These are phyloP conservation scores for Parasteatoda tepidariorum DNA, from an alignment of 1,140 invertebrate species.

Conservation along the genomic window DNA sequence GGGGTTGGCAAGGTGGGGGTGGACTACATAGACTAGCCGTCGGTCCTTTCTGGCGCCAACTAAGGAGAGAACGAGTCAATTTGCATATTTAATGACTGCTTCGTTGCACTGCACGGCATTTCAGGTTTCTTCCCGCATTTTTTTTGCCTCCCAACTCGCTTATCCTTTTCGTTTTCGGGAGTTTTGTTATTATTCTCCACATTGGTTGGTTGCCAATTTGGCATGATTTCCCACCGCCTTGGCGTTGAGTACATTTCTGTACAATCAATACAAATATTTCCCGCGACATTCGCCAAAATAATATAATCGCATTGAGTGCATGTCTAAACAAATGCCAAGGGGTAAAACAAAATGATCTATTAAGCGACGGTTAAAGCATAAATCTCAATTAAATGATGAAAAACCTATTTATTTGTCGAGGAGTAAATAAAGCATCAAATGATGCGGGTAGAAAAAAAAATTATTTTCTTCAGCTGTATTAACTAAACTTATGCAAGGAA, in stretches of 20 bases:
- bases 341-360: not conserved
- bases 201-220: conserved; percentile 26
- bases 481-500: no score
- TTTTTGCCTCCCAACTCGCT: not conserved
- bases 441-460: not conserved
- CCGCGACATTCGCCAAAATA: conserved; percentile 1
- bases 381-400: not conserved
- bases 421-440: not conserved
- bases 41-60: conserved; percentile 14
- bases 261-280: not conserved
- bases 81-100: conserved; percentile 24
- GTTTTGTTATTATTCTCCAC: conserved; percentile 2
- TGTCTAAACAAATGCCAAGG: not conserved
- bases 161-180: not conserved
- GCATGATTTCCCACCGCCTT: conserved; percentile 10
- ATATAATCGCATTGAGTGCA: not conserved
- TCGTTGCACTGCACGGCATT: not conserved
- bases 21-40: not conserved
- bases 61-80: conserved; percentile 3
- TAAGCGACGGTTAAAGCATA: not conserved
- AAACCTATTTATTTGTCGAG: not conserved
- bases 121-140: conserved; percentile 7
- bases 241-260: not conserved
- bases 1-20: not conserved
- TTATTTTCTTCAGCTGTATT: no score